Base-by-base conservation (phyloP, 2,113 vertebrate genomes). In the Rhegmatorhina hoffmannsi region DNA sequence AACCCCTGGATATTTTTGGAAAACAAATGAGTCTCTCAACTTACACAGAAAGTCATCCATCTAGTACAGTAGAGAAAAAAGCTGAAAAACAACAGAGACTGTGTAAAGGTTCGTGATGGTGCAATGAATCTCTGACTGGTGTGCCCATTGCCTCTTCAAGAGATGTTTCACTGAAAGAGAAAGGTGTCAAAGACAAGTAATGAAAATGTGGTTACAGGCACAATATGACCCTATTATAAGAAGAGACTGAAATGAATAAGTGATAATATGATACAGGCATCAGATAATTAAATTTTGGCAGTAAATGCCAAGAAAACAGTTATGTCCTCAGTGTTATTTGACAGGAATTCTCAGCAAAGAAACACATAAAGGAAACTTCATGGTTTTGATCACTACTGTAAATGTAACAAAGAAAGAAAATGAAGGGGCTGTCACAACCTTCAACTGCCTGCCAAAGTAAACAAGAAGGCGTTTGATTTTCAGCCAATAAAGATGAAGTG, bases 371-470 rank as follows among this genome's bases (percentile, higher is more conserved):
- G 75, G 68, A 85, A 86, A 36, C 56, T 25, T 86, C 55, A 23
- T 59, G 83, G 59, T 84, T 90, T 82, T 89, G 89, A 92, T 93
- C 75, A 63, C 83, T 93, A 59, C 78, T 90, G 63, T 70, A 94
- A 94, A 90, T 34, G 56, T 20, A 92, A 92, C 47, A 95, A 84
- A 81, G 84, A 84, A 89, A 91, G 55, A 92, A 92, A 81, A 92
- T 53, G 43, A 38, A 89, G 24, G 29, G 68, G 47, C 34, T 84
- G 84, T 87, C 89, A 86, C 15, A 96, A 90, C 90, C 82, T 80
- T 90, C 85, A 86, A n/a, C 66, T 82, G 79, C n/a, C 87, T 88
- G 88, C 86, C 86, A 94, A 89, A 94, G 59, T 92, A 93, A 97
- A 96, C 89, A 94, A 87, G 90, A 59, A 93, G 70, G 92, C 28